Evolutionary conservation across 2,888 invertebrate genomes (phyloP).

Genomic region (Steinernema hermaphroditum): DNA sequence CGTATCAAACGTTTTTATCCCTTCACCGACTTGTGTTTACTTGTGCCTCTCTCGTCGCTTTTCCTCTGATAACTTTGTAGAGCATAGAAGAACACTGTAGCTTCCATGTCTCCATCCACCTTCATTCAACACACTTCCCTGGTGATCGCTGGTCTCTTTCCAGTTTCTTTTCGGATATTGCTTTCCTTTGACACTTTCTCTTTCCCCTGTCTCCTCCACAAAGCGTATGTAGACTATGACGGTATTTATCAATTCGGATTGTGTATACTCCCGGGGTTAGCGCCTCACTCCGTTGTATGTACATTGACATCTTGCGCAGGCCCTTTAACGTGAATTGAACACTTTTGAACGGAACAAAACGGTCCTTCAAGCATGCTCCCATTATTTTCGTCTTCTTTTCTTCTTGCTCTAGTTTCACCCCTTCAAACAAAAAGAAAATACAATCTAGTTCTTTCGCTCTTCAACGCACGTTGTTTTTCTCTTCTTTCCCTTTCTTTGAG

Average conservation of each 20-base stretch:
- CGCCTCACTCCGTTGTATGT: neutral
- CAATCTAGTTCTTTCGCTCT: neutral
- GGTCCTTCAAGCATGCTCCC: constrained; percentile 1
- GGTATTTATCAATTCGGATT: constrained; percentile 7
- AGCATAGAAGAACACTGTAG: neutral
- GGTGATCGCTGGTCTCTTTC: neutral
- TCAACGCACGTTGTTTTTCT: neutral
- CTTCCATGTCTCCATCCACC: neutral
- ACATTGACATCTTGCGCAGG: neutral
- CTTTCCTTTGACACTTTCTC: neutral
- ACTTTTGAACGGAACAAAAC: neutral
- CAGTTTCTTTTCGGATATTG: neutral
- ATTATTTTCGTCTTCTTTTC: neutral
- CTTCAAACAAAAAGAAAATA: too few species aligned
- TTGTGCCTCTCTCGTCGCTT: neutral
- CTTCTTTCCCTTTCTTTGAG: neutral
- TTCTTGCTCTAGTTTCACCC: too few species aligned
- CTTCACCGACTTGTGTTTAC: too few species aligned
- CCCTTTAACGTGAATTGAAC: too few species aligned
- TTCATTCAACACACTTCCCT: neutral
- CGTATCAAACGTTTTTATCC: neutral
- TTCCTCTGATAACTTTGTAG: neutral
- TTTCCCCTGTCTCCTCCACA: neutral
- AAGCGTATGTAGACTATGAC: neutral
- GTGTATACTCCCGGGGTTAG: neutral